A percentile compares a stretch with the other conserved stretches of the same genome.
phyloP scores from a whole-genome alignment of 2,888 invertebrate genomes.

The Orthosia incerta region DNA sequence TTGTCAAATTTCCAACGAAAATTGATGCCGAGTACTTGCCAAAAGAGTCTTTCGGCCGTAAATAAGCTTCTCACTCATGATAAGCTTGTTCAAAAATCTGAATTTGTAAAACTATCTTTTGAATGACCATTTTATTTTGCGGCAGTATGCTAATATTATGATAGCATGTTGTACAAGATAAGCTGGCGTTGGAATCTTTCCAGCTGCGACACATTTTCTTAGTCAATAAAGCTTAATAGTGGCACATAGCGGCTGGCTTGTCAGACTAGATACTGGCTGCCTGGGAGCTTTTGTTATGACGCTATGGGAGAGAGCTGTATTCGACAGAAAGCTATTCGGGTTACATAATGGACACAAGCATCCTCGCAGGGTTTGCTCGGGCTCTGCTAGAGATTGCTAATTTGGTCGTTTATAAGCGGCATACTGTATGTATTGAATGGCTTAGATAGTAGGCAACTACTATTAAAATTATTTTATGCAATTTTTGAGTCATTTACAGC shows the following conservation, averaged over 20 bases:
- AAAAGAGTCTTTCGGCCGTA: conserved; percentile 35
- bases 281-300: conserved; percentile 52
- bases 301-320: conserved; percentile 47
- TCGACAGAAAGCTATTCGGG: conserved; percentile 47
- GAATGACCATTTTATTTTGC: conserved; percentile 31
- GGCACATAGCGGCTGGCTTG: conserved; percentile 44
- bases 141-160: conserved; percentile 39
- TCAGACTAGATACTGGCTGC: conserved; percentile 41
- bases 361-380: conserved; percentile 10
- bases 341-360: conserved; percentile 36
- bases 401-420: conserved; percentile 19
- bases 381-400: neutral
- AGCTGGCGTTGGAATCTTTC: conserved; percentile 56
- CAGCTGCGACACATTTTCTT: conserved; percentile 56
- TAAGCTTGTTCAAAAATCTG: conserved; percentile 19
- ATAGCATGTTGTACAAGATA: conserved; percentile 47
- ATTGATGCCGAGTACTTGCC: conserved; percentile 26
- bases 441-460: neutral
- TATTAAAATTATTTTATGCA: neutral
- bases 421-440: neutral
- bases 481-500: neutral
- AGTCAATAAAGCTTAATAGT: conserved; percentile 59
- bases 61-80: conserved; percentile 14
- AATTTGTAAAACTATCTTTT: conserved; percentile 33
- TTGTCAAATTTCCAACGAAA: conserved; percentile 48